Evolutionary conservation across 2,113 vertebrate genomes (phyloP), one percentile per base, ranked within the genome.

Genomic region (Lepus americanus): DNA sequence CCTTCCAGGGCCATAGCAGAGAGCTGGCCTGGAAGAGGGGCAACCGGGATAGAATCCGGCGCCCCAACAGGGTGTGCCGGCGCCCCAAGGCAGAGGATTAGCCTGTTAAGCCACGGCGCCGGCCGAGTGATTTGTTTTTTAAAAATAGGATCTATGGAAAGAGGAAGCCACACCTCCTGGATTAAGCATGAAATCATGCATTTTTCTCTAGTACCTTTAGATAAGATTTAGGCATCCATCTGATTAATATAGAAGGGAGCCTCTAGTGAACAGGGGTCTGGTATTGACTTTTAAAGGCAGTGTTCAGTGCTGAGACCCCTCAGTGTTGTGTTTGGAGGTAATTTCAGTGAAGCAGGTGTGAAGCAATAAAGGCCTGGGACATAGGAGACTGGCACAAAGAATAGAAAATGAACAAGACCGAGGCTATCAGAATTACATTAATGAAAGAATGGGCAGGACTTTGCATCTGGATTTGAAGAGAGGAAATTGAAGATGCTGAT

Each of bases 211-310:
- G 17, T 29, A 94, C 14, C n/a, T 73, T 39, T 23, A 87, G 53
- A 61, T 70, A 78, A 87, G 82, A 63, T 77, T 93, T 81, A 87
- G 19, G 29, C 13, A 36, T 92, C 51, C 93, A 53, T 66, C 49
- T 90, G 92, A 85, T 88, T 77, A 86, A 81, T 72, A 76, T 14
- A n/a, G 14, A 66, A 7, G 22, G 78, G 39, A 89, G 69, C 23
- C 25, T 96, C 23, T 51, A 20, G 6, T 22, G 31, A 64, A 74
- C 55, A 87, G 5, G 9, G 14, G 51, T 11, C 33, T 25, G 1
- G 12, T 64, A 6, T 23, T 3, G 27, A 3, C 4, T 51, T 66
- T 91, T 73, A 29, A 69, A 82, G 36, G 31, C 36, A 70, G 11
- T 20, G 29, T 12, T 3, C 11, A 20, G 14, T 51, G 16, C 31